Conservation (phyloP, 2,888 invertebrate species). For the Iselma pallidipennis region DNA sequence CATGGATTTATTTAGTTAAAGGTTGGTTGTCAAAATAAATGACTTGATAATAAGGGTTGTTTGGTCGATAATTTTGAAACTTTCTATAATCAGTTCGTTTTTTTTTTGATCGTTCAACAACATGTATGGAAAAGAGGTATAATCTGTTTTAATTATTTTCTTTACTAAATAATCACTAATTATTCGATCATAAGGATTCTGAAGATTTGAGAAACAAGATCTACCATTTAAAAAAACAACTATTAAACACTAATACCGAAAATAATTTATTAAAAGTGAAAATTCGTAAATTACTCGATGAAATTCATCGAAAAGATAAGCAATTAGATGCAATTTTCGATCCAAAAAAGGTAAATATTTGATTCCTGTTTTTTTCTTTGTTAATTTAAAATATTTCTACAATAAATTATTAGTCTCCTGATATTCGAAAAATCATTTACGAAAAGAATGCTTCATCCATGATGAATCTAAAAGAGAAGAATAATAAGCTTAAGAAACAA, state of each 20-base stretch:
- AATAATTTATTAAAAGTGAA: conserved; percentile 28
- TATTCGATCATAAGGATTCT: conserved; percentile 10
- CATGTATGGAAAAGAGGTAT: not conserved
- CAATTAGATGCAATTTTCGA: conserved; percentile 26
- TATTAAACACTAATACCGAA: conserved; percentile 20
- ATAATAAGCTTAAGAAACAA: conserved; percentile 21
- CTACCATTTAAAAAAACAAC: conserved; percentile 26
- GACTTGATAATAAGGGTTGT: not conserved
- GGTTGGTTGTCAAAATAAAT: not conserved
- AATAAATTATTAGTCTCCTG: conserved; percentile 5
- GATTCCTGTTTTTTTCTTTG: not conserved
- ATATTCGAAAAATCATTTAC: conserved; percentile 19
- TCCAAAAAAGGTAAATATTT: conserved; percentile 21
- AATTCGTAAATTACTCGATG: conserved; percentile 27
- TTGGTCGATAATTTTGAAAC: not conserved
- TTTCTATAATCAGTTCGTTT: no score
- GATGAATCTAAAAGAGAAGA: conserved; percentile 25
- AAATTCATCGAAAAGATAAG: conserved; percentile 23
- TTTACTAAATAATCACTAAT: not conserved
- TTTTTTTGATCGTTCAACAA: not conserved
- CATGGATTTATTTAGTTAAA: no score
- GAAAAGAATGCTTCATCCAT: conserved; percentile 27
- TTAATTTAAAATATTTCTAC: not conserved
- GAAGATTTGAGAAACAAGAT: conserved; percentile 28
- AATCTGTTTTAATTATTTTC: not conserved